Evolutionary conservation across 2,797 vertebrate species (phyloP).

Genomic region (Moxostoma hubbsi): DNA sequence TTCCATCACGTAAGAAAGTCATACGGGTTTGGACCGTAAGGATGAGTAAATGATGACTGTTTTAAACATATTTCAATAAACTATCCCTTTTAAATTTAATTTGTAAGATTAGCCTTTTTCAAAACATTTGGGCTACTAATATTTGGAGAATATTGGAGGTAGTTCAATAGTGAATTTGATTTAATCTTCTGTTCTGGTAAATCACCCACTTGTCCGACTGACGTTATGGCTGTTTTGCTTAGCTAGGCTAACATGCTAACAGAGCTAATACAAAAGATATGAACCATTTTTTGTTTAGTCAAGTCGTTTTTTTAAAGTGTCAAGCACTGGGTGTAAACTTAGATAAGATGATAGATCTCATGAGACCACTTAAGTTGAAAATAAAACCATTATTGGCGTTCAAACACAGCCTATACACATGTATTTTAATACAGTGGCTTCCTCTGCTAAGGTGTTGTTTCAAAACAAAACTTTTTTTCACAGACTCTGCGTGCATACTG

Average conservation of each 20-base stretch:
- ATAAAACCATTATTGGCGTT: background rate
- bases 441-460: background rate
- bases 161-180: background rate
- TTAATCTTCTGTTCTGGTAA: no score
- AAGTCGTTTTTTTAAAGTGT: background rate
- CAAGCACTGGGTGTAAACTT: no score
- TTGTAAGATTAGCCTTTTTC: no score
- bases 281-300: background rate
- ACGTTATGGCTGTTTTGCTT: background rate
- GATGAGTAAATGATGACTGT: no score
- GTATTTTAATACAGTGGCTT: background rate
- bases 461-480: background rate
- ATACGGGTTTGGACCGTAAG: no score
- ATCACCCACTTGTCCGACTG: background rate
- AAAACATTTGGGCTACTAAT: no score
- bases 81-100: no score
- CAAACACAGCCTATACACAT: background rate
- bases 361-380: background rate
- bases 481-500: constrained; percentile 96
- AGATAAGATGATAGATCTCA: no score
- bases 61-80: no score
- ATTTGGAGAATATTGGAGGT: background rate
- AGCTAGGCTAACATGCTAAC: background rate
- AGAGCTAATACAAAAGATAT: no score
- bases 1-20: no score